Evolutionary conservation across 2,797 vertebrate genomes (phyloP).

Genomic region (Urocyon cinereoargenteus): DNA sequence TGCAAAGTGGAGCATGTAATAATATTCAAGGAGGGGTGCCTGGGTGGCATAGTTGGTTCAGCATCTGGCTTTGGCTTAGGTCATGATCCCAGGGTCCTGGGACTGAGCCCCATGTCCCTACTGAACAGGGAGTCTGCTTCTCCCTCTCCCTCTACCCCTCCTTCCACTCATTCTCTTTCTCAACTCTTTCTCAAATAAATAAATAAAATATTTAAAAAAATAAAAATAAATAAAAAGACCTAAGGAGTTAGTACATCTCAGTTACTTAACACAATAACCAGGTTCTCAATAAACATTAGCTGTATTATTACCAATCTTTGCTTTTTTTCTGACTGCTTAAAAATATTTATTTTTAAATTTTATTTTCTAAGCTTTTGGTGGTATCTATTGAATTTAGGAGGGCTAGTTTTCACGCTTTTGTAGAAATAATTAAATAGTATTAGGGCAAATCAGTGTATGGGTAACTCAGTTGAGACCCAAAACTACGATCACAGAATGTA

Average conservation of each 20-base stretch:
- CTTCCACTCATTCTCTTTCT: too few species aligned
- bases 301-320: neutral
- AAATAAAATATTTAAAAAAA: too few species aligned
- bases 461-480: neutral
- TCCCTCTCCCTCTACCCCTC: too few species aligned
- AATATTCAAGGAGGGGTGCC: neutral
- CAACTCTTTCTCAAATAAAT: too few species aligned
- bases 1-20: neutral
- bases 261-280: neutral
- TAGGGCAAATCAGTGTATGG: neutral
- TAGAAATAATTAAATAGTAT: constrained; percentile 37
- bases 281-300: neutral
- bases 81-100: too few species aligned
- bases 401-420: neutral
- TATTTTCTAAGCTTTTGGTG: neutral
- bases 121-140: too few species aligned
- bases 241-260: neutral
- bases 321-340: neutral
- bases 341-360: neutral
- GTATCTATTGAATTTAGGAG: neutral
- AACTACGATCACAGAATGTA: neutral
- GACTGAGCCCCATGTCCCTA: too few species aligned
- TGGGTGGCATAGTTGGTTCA: too few species aligned
- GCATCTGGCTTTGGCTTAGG: too few species aligned
- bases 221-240: neutral